These are phyloP conservation scores for Phrynocephalus versicolor DNA, from an alignment of 2,113 vertebrate species.

Conservation along the genomic window DNA sequence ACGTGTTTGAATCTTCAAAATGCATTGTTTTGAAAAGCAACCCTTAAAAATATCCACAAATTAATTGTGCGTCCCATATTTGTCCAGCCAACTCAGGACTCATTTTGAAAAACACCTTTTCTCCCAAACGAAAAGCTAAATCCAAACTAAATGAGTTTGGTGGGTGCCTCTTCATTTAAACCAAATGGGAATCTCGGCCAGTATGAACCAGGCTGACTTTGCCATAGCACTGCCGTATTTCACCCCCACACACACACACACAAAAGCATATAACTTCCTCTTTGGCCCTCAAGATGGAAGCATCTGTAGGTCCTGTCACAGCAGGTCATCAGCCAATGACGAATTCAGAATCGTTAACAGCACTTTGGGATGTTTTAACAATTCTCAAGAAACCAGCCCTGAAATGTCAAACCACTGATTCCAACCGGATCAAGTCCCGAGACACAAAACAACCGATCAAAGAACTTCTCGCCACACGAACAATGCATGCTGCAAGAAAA, in stretches of 20 bases:
- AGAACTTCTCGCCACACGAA: neutral
- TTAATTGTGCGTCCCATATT: neutral
- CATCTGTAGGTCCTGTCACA: neutral
- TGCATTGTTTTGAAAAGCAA: neutral
- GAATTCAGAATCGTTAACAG: neutral
- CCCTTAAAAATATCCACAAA: neutral
- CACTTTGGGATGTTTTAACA: neutral
- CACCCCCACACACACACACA: neutral
- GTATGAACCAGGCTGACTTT: conserved; percentile 56
- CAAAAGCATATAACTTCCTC: too few relatives aligned
- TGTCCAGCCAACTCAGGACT: neutral
- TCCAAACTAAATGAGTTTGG: neutral
- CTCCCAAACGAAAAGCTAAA: too few relatives aligned
- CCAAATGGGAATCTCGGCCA: conserved; percentile 21
- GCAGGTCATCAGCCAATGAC: neutral
- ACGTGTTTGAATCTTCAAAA: neutral
- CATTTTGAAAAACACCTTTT: neutral
- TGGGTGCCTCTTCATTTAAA: neutral
- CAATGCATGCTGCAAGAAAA: neutral
- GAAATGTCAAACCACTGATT: too few relatives aligned
- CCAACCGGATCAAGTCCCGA: too few relatives aligned
- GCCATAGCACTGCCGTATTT: neutral
- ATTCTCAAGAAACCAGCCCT: neutral
- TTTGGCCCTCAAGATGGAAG: neutral
- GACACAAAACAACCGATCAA: neutral